These are phyloP conservation scores for Synodontis membranacea DNA, from an alignment of 2,113 vertebrate species.

Conservation along the genomic window DNA sequence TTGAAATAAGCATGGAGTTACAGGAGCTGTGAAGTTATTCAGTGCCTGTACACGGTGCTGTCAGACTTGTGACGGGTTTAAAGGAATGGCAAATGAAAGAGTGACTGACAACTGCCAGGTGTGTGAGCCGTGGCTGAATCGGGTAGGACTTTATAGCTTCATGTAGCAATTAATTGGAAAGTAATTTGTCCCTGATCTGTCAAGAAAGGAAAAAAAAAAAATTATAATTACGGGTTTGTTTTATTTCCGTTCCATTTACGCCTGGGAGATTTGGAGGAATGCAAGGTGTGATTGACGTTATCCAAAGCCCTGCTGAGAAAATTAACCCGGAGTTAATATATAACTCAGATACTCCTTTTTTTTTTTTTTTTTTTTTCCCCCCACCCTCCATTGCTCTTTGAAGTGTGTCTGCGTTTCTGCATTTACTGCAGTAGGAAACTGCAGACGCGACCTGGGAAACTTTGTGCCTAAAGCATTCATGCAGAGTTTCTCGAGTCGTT, in stretches of 20 bases:
- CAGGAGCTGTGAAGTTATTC: slow-evolving; percentile 36
- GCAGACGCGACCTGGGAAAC: neutral
- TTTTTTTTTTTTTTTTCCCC: slow-evolving; percentile 45
- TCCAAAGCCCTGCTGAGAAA: slow-evolving; percentile 51
- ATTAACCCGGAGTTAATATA: slow-evolving; percentile 63
- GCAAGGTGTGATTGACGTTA: slow-evolving; percentile 12
- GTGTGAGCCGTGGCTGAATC: neutral
- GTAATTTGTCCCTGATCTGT: neutral
- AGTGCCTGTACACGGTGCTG: slow-evolving; percentile 7
- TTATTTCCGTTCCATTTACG: neutral
- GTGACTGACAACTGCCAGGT: slow-evolving; percentile 9
- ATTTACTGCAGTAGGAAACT: slow-evolving; percentile 49
- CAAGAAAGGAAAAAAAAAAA: neutral
- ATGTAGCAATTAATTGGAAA: neutral
- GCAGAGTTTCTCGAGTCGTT: slow-evolving; percentile 1
- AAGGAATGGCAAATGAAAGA: neutral
- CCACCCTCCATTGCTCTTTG: slow-evolving; percentile 59
- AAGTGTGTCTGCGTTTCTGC: slow-evolving; percentile 64
- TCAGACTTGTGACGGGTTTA: slow-evolving; percentile 20
- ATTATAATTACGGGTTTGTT: neutral
- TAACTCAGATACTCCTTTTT: slow-evolving; percentile 63
- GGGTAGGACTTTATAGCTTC: slow-evolving; percentile 5
- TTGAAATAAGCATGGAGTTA: slow-evolving; percentile 4
- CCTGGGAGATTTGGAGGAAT: slow-evolving; percentile 11
- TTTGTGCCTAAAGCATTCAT: slow-evolving; percentile 22